A percentile compares a stretch with the other conserved stretches of the same genome.
These are phyloP conservation scores for Eristalis pertinax DNA, from an alignment of 2,888 invertebrate species.

Conservation along the genomic window DNA sequence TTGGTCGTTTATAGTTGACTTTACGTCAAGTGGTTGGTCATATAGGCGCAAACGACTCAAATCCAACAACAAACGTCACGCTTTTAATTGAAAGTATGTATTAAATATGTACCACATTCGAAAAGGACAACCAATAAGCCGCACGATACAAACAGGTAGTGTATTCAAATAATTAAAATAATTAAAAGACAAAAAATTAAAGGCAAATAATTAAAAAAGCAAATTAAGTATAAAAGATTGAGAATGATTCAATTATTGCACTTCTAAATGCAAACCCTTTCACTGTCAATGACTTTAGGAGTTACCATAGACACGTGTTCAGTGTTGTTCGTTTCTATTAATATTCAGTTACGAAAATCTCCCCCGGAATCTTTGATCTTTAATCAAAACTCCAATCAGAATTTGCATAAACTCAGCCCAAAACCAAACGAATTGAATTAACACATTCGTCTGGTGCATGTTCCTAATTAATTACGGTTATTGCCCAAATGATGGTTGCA, in stretches of 20 bases:
- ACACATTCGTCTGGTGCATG: not conserved
- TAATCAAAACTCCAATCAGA: not conserved
- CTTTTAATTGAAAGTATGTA: not conserved
- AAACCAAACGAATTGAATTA: not conserved
- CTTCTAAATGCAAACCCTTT: too few species aligned
- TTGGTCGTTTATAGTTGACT: not conserved
- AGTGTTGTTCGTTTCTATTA: not conserved
- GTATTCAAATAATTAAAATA: too few species aligned
- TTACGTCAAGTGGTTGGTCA: not conserved
- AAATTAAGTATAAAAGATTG: too few species aligned
- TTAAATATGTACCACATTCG: too few species aligned
- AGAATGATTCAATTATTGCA: too few species aligned
- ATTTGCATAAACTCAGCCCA: not conserved
- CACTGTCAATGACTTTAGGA: too few species aligned
- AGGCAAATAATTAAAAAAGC: too few species aligned
- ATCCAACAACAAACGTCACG: not conserved
- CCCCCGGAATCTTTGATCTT: too few species aligned
- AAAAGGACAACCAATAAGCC: too few species aligned
- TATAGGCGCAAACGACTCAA: not conserved
- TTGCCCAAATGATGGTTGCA: not conserved
- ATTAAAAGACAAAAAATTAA: too few species aligned
- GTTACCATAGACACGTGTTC: too few species aligned
- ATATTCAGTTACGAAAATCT: not conserved
- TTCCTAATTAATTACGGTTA: conserved; percentile 1
- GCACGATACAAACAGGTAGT: too few species aligned